Evolutionary conservation across 2,888 invertebrate species (phyloP).

Genomic region (Phorcus lineatus): DNA sequence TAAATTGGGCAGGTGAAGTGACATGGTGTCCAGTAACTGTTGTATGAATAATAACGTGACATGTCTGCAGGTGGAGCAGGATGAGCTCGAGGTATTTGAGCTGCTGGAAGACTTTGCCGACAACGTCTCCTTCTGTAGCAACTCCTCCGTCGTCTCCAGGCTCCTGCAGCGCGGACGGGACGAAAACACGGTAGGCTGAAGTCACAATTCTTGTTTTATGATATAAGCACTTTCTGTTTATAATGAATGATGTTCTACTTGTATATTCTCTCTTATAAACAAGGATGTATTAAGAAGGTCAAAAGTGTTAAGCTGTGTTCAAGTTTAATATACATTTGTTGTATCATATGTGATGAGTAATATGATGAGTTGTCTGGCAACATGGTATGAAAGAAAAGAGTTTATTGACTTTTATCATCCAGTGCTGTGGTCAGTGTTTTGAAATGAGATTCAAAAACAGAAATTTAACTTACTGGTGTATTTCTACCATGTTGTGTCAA

Average conservation of each 20-base stretch:
- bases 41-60: neutral
- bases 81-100: conserved; percentile 74
- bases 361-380: too few relatives aligned
- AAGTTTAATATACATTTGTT: too few relatives aligned
- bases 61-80: conserved; percentile 58
- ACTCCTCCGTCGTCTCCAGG: conserved; percentile 63
- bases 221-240: neutral
- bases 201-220: neutral
- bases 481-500: too few relatives aligned
- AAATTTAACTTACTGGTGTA: too few relatives aligned
- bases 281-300: too few relatives aligned
- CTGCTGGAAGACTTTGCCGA: conserved; percentile 73
- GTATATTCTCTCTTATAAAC: neutral
- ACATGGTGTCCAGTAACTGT: too few relatives aligned
- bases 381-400: too few relatives aligned
- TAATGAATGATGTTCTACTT: neutral
- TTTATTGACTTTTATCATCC: too few relatives aligned
- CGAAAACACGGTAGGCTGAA: conserved; percentile 33
- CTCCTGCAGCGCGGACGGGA: conserved; percentile 45
- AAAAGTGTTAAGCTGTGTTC: too few relatives aligned
- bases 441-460: too few relatives aligned
- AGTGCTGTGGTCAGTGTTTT: too few relatives aligned
- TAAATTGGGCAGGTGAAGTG: too few relatives aligned
- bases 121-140: conserved; percentile 74
- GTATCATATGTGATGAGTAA: neutral